Conservation (phyloP, 2,113 vertebrate species). For the Gasterosteus aculeatus region DNA sequence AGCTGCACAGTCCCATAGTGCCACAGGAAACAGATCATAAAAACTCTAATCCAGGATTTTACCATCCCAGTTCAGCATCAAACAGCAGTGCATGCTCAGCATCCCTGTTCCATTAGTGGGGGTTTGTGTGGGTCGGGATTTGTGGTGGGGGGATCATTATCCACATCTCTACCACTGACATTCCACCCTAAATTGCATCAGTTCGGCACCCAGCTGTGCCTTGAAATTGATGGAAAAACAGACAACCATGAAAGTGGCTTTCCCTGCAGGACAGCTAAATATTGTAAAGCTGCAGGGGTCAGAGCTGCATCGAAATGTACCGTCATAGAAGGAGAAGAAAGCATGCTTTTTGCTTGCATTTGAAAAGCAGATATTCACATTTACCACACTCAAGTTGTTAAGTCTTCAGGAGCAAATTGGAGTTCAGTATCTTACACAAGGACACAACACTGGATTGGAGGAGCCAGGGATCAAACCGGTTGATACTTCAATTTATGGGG, state of each 20-base stretch:
- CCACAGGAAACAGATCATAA: constrained; percentile 72
- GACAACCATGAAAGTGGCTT: constrained; percentile 20
- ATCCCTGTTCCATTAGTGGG: constrained; percentile 33
- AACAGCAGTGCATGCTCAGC: constrained; percentile 31
- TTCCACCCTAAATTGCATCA: constrained; percentile 45
- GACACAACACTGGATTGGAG: too few relatives aligned
- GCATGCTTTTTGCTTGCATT: not conserved
- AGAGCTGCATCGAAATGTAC: constrained; percentile 3
- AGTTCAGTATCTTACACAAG: too few relatives aligned
- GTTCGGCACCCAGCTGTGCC: constrained; percentile 45
- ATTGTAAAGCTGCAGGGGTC: constrained; percentile 22
- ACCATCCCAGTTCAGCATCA: constrained; percentile 66
- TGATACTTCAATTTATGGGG: too few relatives aligned
- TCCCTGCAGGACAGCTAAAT: constrained; percentile 31
- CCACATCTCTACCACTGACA: constrained; percentile 39
- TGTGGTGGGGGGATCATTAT: constrained; percentile 25
- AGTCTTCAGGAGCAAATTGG: too few relatives aligned
- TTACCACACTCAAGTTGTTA: not conserved
- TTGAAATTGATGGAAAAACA: constrained; percentile 55
- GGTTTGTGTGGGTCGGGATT: not conserved
- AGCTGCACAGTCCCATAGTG: constrained; percentile 46
- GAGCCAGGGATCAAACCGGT: too few relatives aligned
- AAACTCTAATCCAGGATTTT: constrained; percentile 76
- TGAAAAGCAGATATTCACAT: not conserved
- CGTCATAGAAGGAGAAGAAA: constrained; percentile 1